These are phyloP conservation scores for Diarsia rubi DNA, from an alignment of 2,888 invertebrate species.

Conservation along the genomic window DNA sequence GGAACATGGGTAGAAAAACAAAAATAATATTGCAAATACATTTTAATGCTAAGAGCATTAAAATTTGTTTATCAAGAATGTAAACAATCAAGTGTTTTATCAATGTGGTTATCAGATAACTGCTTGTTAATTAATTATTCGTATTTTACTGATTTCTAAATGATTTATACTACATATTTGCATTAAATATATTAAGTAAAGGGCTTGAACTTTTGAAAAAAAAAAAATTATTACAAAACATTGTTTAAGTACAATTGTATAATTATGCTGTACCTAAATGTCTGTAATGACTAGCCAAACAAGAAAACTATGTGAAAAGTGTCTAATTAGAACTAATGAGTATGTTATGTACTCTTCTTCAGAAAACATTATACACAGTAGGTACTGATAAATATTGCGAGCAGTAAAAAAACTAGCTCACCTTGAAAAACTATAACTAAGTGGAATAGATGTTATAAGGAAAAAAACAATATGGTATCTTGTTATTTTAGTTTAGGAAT, in stretches of 20 bases:
- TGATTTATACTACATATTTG: background rate
- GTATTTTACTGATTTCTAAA: background rate
- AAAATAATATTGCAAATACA: background rate
- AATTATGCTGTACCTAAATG: background rate
- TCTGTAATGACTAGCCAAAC: background rate
- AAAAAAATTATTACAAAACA: background rate
- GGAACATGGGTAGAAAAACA: too few relatives aligned
- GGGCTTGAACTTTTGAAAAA: background rate
- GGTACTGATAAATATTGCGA: background rate
- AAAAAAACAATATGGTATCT: constrained; percentile 15
- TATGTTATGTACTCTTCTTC: constrained; percentile 4
- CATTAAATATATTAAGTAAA: background rate
- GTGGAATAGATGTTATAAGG: background rate
- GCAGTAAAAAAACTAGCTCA: constrained; percentile 41
- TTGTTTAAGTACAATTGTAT: background rate
- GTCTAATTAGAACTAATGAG: constrained; percentile 37
- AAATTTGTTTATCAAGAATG: constrained; percentile 19
- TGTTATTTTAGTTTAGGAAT: background rate
- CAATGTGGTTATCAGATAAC: constrained; percentile 11
- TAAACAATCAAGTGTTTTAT: constrained; percentile 35
- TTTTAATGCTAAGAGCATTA: constrained; percentile 17
- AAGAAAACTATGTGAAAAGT: background rate
- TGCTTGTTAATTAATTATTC: constrained; percentile 17
- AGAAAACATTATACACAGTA: constrained; percentile 26
- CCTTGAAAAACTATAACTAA: constrained; percentile 45